phyloP scores from a whole-genome alignment of 53 echinoderm and acorn worm genomes.

The Zoroaster sp. region DNA sequence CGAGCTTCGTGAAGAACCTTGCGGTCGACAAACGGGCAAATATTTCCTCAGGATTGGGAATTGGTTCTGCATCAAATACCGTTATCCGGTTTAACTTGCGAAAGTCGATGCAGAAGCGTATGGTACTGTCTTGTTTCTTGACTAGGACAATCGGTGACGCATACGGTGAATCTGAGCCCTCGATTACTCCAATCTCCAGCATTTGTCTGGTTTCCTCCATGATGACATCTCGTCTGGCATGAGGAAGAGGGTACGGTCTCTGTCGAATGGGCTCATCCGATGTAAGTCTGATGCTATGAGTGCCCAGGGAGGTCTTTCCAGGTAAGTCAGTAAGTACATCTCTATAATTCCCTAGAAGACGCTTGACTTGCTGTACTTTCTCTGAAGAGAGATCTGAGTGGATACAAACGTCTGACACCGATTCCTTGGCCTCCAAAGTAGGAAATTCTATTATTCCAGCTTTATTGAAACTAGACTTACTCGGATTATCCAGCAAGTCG shows the following conservation, averaged over 20 bases:
- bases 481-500: not conserved
- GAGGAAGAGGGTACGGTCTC: conserved; percentile 22
- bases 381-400: not conserved
- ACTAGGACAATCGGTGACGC: conserved; percentile 41
- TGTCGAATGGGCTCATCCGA: not conserved
- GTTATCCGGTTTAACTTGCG: conserved; percentile 11
- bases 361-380: not conserved
- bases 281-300: conserved; percentile 13
- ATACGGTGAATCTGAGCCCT: conserved; percentile 25
- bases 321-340: conserved; percentile 55
- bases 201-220: not conserved
- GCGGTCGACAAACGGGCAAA: conserved; percentile 36
- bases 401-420: not conserved
- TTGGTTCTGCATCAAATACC: conserved; percentile 42
- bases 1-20: conserved; percentile 20
- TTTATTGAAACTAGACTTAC: too few species aligned
- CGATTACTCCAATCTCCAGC: conserved; percentile 14
- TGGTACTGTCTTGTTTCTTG: not conserved
- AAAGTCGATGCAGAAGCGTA: conserved; percentile 19
- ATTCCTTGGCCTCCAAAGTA: not conserved
- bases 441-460: not conserved
- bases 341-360: too few species aligned
- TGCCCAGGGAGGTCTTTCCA: not conserved
- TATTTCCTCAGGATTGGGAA: conserved; percentile 33
- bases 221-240: not conserved